Conservation (phyloP, 2,113 vertebrate genomes). For the Larimichthys polyactis region DNA sequence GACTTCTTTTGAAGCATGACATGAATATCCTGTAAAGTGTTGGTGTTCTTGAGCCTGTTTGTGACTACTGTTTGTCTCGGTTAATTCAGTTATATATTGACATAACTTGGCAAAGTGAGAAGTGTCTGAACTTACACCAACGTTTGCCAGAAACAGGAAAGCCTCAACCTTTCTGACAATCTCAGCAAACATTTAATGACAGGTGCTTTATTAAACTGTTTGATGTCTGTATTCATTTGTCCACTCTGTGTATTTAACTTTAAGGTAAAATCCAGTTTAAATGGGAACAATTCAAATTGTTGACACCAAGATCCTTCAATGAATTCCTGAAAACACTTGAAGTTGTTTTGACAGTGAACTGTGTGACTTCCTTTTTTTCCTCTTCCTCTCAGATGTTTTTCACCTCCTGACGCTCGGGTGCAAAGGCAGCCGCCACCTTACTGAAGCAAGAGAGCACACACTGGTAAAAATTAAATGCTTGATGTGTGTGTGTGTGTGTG, state of each 20-base stretch:
- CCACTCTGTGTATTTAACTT: not conserved
- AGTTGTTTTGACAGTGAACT: constrained; percentile 38
- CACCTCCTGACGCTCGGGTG: constrained; percentile 29
- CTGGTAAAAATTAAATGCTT: constrained; percentile 54
- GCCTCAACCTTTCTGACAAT: not conserved
- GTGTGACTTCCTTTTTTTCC: constrained; percentile 26
- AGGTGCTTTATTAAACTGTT: not conserved
- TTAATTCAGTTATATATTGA: not conserved
- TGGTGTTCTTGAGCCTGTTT: not conserved
- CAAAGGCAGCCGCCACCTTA: constrained; percentile 35
- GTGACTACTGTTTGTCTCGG: not conserved
- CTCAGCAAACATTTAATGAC: not conserved
- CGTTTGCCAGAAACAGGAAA: not conserved
- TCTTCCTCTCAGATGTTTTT: constrained; percentile 47
- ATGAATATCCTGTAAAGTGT: not conserved
- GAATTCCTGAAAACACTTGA: constrained; percentile 60
- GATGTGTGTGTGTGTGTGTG: constrained; percentile 17
- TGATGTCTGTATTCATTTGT: not conserved
- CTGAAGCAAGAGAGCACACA: constrained; percentile 26
- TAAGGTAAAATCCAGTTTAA: not conserved
- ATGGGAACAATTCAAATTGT: not conserved
- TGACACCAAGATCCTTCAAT: constrained; percentile 14
- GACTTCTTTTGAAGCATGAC: not conserved
- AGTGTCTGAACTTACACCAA: not conserved
- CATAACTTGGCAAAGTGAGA: not conserved